Evolutionary conservation across 2,888 invertebrate species (phyloP), one percentile per base, ranked within the genome.

Genomic region (Sesia apiformis): DNA sequence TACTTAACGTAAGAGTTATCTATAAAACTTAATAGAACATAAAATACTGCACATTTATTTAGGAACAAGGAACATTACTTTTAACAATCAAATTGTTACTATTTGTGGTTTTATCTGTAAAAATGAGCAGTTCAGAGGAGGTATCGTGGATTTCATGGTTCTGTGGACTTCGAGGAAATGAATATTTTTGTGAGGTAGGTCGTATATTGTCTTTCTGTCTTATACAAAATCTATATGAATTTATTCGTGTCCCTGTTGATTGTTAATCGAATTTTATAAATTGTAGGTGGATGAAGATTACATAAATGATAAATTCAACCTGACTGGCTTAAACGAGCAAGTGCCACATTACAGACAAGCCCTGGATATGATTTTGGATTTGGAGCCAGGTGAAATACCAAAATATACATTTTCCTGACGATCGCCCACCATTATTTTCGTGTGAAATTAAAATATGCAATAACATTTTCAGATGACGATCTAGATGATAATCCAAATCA

Each of bases 81-180:
- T 23, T n/a, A n/a, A n/a, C n/a, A n/a, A n/a, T n/a, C n/a, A n/a
- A 23, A 23, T 23, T 23, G 23, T 23, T 23, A 23, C 23, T 23
- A 23, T 1, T 23, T 23, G 23, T 23, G 23, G 23, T 23, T 23
- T 23, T 23, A 23, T 23, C 23, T 23, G 23, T 23, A 91, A 96
- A 95, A 93, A 98, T 99, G 98, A 98, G 98, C 93, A 98, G 98
- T 92, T 98, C 98, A 80, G 98, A 98, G 93, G 98, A 99, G 93
- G 98, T 99, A 78, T 98, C 98, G 73, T 99, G 99, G 99, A 99
- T 99, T 88, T 97, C 98, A 73, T 99, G 99, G 99, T 99, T 99
- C 91, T 99, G 99, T 90, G 98, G 98, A 70, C 93, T 99, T 70
- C 93, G 99, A 70, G 99, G 99, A 75, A 99, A 99, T 92, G 99